Evolutionary conservation across 2,797 vertebrate genomes (phyloP), one percentile per base, ranked within the genome.

Genomic region (Hydrolagus colliei): DNA sequence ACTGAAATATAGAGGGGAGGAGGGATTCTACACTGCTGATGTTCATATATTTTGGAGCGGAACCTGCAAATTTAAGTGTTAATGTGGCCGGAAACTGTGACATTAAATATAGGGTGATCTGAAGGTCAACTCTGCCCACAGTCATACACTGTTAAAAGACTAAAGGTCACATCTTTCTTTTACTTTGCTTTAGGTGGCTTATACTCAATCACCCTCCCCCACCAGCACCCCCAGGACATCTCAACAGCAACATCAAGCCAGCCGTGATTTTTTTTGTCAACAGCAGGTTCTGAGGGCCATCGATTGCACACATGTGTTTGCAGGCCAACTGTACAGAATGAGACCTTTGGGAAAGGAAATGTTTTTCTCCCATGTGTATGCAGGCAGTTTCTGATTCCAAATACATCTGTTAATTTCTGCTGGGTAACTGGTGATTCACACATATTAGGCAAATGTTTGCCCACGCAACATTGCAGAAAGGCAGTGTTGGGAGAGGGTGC

Each of bases 381-480:
- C 74, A 76, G 10, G 35, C 74, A 76, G 74, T 18, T 35, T 76
- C 35, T 76, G 74, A 59, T 41, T 18, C 32, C 74, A 41, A 76
- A 35, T 82, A 27, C 67, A n/a, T 27, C 68, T 82, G 63, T 16
- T 82, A 63, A 79, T 82, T 67, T 68, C 41, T 14, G 67, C 41
- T 63, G 32, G 32, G 67, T 71, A 84, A 20, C 79, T 84, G 5
- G 2, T 84, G 22, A 84, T 27, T 71, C 79, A 84, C 52, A 12
- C 79, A 84, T 35, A 67, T 6, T 52, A 52, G 41, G 41, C 65
- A 84, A 41, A 35, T 10, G 41, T 0, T 71, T 18, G 52, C 79
- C 65, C 79, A 84, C 65, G 20, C 65, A 84, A 68, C 14, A 71
- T 84, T 84, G 41, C 18, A 84, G 65, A 65, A 84, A 18, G 27